Base-by-base conservation (phyloP, 2,888 invertebrate genomes). In the Galerucella nymphaeae region DNA sequence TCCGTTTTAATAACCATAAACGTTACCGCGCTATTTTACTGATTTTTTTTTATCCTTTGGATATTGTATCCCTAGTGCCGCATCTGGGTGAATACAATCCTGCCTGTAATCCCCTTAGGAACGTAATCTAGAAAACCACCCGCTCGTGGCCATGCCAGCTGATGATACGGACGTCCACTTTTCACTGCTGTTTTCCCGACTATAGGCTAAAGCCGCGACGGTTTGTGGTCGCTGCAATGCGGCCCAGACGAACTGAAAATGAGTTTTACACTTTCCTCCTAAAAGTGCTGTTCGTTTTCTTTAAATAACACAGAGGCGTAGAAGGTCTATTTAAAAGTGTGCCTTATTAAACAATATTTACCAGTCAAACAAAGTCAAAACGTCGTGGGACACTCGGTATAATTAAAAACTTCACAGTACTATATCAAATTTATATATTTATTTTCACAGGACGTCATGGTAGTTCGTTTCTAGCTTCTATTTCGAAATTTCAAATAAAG, bases 161-260 rank as follows among this genome's bases (percentile, higher is more conserved):
- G 59, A 59, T 59, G 38, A 59, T 38, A 59, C 38, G n/a, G 59
- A 38, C 59, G 38, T 59, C 59, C 59, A 59, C 38, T 59, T 59
- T 59, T 59, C 59, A 16, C 59, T 38, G 38, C 59, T 14, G 59
- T 38, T 38, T 38, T 30, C 59, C 14, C 38, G 38, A 38, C n/a
- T 23, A 14, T 57, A 57, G 23, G 57, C 57, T 57, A 57, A 57
- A 14, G 20, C 57, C 23, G 6, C 23, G 57, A 30, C 30, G 59
- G 30, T 30, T 38, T 14, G n/a, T 59, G 30, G 59, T n/a, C 59
- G 59, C 59, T 59, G 59, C 59, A 59, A 11, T 59, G 59, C 59
- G 59, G 59, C 38, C 59, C 59, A 30, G 59, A 38, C 59, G 23
- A 30, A 59, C 38, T 38, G 38, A 59, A 38, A 30, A 59, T 30